These are phyloP conservation scores for Frankliniella intonsa DNA, from an alignment of 2,888 invertebrate species.

Conservation along the genomic window DNA sequence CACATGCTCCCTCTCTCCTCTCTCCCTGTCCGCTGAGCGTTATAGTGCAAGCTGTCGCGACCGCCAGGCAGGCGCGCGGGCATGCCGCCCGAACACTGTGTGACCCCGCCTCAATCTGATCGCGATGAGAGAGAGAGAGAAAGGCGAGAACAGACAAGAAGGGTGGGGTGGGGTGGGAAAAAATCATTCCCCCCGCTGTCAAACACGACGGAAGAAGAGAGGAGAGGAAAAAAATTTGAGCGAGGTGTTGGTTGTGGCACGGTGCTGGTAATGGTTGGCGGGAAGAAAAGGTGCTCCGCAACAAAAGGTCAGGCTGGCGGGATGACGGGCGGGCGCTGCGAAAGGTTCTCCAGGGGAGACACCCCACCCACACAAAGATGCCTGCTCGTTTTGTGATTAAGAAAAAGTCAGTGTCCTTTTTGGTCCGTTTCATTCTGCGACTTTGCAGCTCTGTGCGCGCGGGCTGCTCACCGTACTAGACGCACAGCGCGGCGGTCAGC, in stretches of 20 bases:
- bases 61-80: not conserved
- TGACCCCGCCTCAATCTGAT: not conserved
- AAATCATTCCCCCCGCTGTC: not conserved
- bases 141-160: not conserved
- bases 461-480: too few species aligned
- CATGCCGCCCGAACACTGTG: not conserved
- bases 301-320: too few species aligned
- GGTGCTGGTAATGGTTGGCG: too few species aligned
- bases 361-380: too few species aligned
- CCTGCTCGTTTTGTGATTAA: too few species aligned
- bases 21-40: not conserved
- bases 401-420: too few species aligned
- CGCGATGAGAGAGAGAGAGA: not conserved
- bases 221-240: not conserved
- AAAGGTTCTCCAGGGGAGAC: too few species aligned
- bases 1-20: not conserved
- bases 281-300: too few species aligned
- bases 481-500: not conserved
- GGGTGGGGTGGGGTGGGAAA: not conserved
- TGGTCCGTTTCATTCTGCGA: too few species aligned
- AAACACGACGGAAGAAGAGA: not conserved
- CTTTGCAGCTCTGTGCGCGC: too few species aligned
- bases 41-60: not conserved
- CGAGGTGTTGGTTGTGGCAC: too few species aligned
- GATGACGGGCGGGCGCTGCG: too few species aligned